Evolutionary conservation across 2,888 invertebrate species (phyloP).

Genomic region (Cataglyphis cursor): DNA sequence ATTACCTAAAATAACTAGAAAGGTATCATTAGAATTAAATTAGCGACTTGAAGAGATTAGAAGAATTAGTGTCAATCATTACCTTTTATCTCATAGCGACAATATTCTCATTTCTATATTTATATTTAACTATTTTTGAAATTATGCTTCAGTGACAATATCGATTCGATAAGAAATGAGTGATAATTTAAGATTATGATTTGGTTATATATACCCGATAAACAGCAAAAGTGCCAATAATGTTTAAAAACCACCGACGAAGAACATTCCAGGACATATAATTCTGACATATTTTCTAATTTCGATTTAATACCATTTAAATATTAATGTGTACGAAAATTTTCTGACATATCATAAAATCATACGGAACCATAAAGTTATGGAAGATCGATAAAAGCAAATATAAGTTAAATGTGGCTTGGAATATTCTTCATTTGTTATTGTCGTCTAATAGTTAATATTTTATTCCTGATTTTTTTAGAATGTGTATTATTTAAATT

Average conservation of each 20-base stretch:
- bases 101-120: constrained; percentile 22
- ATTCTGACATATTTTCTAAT: not conserved
- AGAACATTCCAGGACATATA: not conserved
- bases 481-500: constrained; percentile 30
- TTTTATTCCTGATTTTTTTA: constrained; percentile 23
- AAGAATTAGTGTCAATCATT: not conserved
- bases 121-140: not conserved
- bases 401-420: not conserved
- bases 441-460: constrained; percentile 8
- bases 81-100: constrained; percentile 20
- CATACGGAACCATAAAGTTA: not conserved
- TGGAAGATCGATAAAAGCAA: not conserved
- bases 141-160: not conserved
- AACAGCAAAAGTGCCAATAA: not conserved
- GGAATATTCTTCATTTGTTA: constrained; percentile 6
- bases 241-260: not conserved
- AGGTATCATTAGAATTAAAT: not conserved
- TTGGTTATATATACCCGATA: not conserved
- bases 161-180: not conserved
- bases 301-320: not conserved
- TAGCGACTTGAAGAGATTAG: not conserved
- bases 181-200: not conserved
- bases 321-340: not conserved
- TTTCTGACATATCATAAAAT: not conserved
- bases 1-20: not conserved